Conservation (phyloP, 2,113 vertebrate species). For the Irena cyanogastra region DNA sequence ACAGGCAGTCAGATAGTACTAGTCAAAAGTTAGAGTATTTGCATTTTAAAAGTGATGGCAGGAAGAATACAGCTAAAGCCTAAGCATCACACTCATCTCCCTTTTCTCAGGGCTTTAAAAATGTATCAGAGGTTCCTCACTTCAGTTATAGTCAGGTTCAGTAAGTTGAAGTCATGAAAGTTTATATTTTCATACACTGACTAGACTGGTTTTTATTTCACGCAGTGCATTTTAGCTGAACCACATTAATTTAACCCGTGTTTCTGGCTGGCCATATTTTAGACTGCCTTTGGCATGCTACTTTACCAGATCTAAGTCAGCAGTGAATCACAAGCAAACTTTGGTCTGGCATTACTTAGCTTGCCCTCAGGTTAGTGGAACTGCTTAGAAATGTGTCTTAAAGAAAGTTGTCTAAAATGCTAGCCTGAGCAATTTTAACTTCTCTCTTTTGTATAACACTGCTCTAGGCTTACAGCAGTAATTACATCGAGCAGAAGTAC, state of each 20-base stretch:
- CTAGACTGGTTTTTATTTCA: slow-evolving; percentile 30
- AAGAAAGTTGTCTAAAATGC: slow-evolving; percentile 21
- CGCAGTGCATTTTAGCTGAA: not conserved
- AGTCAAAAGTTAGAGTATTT: not conserved
- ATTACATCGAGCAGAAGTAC: not conserved
- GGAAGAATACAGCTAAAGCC: not conserved
- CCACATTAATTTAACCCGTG: slow-evolving; percentile 38
- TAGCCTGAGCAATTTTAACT: slow-evolving; percentile 12
- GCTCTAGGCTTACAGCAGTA: not conserved
- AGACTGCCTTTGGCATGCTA: slow-evolving; percentile 4
- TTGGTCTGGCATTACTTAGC: not conserved
- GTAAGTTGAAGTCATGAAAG: not conserved
- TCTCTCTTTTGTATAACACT: not conserved
- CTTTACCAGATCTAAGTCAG: slow-evolving; percentile 29
- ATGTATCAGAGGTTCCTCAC: not conserved
- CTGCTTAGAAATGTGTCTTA: slow-evolving; percentile 8
- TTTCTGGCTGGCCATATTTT: slow-evolving; percentile 18
- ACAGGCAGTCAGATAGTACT: not conserved
- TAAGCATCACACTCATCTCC: rapidly evolving
- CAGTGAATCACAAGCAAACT: slow-evolving; percentile 32
- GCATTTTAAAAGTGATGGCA: not conserved
- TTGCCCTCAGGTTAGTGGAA: not conserved
- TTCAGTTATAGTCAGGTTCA: not conserved
- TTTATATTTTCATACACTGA: slow-evolving; percentile 27
- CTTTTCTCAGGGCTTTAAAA: not conserved